Conservation (phyloP, 53 echinoderm and acorn worm species). For the Paracentrotus lividus region DNA sequence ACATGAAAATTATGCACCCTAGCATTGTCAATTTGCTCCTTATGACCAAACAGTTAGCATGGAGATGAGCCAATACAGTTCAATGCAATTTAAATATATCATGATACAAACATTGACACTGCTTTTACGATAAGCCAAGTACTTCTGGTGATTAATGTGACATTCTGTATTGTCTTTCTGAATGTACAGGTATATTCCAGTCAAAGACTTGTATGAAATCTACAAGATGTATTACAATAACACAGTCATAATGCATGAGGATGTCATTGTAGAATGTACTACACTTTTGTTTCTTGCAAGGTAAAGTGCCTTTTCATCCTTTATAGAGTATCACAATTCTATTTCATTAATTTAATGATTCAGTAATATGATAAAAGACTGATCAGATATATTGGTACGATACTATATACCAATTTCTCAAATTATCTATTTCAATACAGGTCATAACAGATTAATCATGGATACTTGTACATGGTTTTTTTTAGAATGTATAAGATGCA, state of each 20-base stretch:
- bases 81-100: too few species aligned
- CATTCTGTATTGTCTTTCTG: neutral
- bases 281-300: slow-evolving; percentile 78
- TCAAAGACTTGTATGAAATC: slow-evolving; percentile 80
- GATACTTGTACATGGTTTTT: too few species aligned
- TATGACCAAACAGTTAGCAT: too few species aligned
- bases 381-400: neutral
- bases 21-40: too few species aligned
- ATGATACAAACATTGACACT: neutral
- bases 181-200: slow-evolving; percentile 78
- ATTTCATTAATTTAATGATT: neutral
- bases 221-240: slow-evolving; percentile 78
- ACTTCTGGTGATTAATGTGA: neutral
- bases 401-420: neutral
- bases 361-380: neutral
- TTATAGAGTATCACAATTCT: neutral
- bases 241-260: slow-evolving; percentile 56
- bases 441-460: too few species aligned
- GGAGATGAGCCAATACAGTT: too few species aligned
- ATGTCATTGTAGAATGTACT: slow-evolving; percentile 78
- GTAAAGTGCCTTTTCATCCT: slow-evolving; percentile 42
- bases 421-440: too few species aligned
- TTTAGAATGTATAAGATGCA: too few species aligned
- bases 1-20: too few species aligned
- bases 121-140: neutral